Percentiles rank a stretch among this genome's conserved stretches.
Evolutionary conservation across 2,888 invertebrate species (phyloP).

Genomic region (Sarcophaga subvicina): DNA sequence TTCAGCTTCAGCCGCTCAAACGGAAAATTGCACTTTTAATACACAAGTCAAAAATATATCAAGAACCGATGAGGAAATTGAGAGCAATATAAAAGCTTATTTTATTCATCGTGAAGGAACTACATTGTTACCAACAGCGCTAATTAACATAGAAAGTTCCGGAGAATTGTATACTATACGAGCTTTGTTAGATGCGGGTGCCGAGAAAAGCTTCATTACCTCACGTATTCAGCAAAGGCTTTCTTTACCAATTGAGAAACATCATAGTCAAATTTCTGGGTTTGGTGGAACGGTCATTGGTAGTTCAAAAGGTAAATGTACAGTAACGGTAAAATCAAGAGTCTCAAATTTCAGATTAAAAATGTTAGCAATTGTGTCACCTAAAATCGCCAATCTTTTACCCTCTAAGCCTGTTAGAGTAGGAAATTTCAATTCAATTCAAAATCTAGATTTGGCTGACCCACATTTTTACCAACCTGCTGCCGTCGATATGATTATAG

Average conservation of each 20-base stretch:
- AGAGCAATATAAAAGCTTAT: no score
- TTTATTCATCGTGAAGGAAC: no score
- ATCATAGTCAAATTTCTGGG: neutral
- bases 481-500: conserved; percentile 21
- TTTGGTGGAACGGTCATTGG: neutral
- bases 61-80: no score
- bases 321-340: neutral
- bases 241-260: neutral
- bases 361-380: neutral
- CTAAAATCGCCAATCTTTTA: conserved; percentile 13
- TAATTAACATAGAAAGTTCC: neutral
- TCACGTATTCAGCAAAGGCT: neutral
- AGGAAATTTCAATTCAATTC: neutral
- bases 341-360: no score
- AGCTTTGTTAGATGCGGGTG: conserved; percentile 20
- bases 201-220: conserved; percentile 2
- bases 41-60: no score
- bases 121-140: neutral
- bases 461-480: conserved; percentile 26
- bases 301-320: neutral
- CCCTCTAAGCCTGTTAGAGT: neutral
- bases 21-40: neutral
- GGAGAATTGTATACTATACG: conserved; percentile 5
- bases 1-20: neutral
- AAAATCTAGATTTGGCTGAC: conserved; percentile 3